Evolutionary conservation across 92 coral and sea anemone genomes (phyloP), one percentile per base, ranked within the genome.

Genomic region (Zoanthus solanderi): DNA sequence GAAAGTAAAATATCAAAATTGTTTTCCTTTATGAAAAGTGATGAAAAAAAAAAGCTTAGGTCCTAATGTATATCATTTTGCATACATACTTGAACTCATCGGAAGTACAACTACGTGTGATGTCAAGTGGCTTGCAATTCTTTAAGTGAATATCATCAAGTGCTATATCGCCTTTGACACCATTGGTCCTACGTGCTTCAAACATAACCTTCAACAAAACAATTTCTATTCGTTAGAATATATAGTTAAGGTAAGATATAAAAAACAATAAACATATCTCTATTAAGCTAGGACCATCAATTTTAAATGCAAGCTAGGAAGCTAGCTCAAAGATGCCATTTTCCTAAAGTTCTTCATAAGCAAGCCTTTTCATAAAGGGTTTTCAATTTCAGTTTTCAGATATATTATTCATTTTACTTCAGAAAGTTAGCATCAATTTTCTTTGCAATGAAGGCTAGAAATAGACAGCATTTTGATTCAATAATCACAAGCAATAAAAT

Each of bases 61-160:
- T 23, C 23, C 23, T 23, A 23, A 23, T 23, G 23, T 23, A 37
- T 0, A 63, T 16, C 1, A 6, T 50, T 29, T 32, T 75, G 50
- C 58, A 0, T 53, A 89, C 98, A 78, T 87, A 97, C 99, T 83
- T 90, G 92, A 95, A 97, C 71, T 97, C 92, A 68, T 88, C 86
- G 3, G 76, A 78, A 66, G 87, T 85, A 73, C 99, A 97, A 61
- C 93, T 92, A 32, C 90, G 84, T 3, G 91, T 92, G 1, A 85
- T 65, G 34, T 94, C 92, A 60, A 97, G 87, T 18, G 98, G 95
- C 84, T 92, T 77, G 54, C 99, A 97, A 82, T 95, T 94, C 75
- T 88, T 66, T 93, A 97, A 91, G 76, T 97, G 88, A 18, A 97
- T 89, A 71, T 97, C 99, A 84, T 97, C 99, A 42, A 97, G 80